These are phyloP conservation scores for Hypotaenidia philippensis DNA, from an alignment of 2,797 vertebrate species.

Conservation along the genomic window DNA sequence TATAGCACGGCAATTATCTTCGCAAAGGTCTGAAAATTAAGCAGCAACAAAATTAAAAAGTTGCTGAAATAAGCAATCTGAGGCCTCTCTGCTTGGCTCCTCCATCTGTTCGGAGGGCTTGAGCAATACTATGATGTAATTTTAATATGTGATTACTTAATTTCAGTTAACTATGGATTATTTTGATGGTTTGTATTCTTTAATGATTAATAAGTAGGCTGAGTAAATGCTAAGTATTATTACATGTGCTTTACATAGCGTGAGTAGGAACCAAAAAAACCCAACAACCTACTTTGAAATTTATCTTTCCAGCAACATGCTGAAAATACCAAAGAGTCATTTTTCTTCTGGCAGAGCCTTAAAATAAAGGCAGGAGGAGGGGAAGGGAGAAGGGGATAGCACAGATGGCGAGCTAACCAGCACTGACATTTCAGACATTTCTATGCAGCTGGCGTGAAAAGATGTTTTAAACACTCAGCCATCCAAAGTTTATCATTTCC, in stretches of 20 bases:
- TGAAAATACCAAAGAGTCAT: constrained; percentile 43
- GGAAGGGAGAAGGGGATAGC: background rate
- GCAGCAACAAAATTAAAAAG: constrained; percentile 12
- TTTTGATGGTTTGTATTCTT: constrained; percentile 45
- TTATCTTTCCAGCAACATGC: background rate
- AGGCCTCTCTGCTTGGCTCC: constrained; percentile 27
- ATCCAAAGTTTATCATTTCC: background rate
- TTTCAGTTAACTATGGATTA: constrained; percentile 32
- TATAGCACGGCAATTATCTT: background rate
- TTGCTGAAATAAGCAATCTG: constrained; percentile 14
- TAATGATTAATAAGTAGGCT: constrained; percentile 60
- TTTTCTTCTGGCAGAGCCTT: constrained; percentile 58
- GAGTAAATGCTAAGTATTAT: constrained; percentile 59
- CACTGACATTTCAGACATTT: constrained; percentile 49
- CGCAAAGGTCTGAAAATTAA: background rate
- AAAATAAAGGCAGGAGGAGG: constrained; percentile 57
- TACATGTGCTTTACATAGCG: constrained; percentile 56
- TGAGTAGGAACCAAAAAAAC: constrained; percentile 7
- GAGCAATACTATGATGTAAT: background rate
- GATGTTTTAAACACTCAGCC: background rate
- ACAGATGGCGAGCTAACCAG: constrained; percentile 50
- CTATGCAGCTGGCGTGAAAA: constrained; percentile 42
- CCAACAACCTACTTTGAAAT: background rate
- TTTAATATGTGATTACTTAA: constrained; percentile 46
- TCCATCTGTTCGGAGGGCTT: constrained; percentile 50